phyloP scores from a whole-genome alignment of 2,797 vertebrate genomes.

The Oryzias sinensis region DNA sequence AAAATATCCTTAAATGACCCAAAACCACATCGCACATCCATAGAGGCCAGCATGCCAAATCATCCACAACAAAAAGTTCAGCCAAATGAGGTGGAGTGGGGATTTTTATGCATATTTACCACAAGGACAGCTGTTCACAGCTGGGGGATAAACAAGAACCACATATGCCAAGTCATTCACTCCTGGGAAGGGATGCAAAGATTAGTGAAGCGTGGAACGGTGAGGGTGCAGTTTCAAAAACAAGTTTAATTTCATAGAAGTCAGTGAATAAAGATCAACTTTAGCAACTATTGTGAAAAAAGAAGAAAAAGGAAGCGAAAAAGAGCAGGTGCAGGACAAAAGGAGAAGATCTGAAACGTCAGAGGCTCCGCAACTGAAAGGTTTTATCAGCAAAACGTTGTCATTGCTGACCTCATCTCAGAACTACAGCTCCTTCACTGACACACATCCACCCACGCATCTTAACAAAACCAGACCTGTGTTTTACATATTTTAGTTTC shows the following conservation, averaged over 20 bases:
- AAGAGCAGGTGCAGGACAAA: not conserved
- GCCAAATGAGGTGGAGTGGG: not conserved
- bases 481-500: constrained; percentile 30
- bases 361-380: too few relatives aligned
- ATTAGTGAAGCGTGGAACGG: not conserved
- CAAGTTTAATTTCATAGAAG: not conserved
- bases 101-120: constrained; percentile 12
- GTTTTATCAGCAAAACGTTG: too few relatives aligned
- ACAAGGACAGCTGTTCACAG: constrained; percentile 1
- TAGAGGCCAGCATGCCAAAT: not conserved
- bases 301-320: not conserved
- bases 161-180: constrained; percentile 15
- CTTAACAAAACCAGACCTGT: constrained; percentile 1
- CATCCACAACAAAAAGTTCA: not conserved
- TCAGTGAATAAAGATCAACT: not conserved
- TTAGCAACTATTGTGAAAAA: not conserved
- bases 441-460: constrained; percentile 44
- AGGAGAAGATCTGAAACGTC: too few relatives aligned
- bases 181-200: too few relatives aligned
- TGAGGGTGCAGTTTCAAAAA: not conserved
- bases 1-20: not conserved
- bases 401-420: constrained; percentile 28
- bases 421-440: constrained; percentile 23
- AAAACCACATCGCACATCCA: constrained; percentile 6
- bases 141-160: not conserved